Conservation (phyloP, 2,113 vertebrate species). For the Calidris pugnax region DNA sequence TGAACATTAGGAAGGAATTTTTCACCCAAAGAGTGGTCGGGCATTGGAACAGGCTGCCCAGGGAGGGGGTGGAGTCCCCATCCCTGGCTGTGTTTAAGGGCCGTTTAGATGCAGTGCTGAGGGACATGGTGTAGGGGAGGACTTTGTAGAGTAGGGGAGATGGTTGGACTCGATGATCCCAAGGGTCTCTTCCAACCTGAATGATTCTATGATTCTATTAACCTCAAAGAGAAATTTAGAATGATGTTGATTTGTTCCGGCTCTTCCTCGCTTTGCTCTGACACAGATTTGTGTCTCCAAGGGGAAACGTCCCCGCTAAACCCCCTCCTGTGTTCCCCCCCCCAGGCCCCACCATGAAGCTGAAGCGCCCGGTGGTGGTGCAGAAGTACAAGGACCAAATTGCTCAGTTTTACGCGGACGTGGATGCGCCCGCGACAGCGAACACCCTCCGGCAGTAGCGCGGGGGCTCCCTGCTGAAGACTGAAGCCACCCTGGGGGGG, state of each 20-base stretch:
- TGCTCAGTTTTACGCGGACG: conserved; percentile 80
- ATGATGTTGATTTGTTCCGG: accelerated
- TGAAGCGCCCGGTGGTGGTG: conserved; percentile 79
- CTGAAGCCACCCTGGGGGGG: background rate
- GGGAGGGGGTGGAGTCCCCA: too few species aligned
- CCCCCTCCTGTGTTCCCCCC: accelerated
- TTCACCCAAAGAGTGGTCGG: too few species aligned
- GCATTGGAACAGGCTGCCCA: too few species aligned
- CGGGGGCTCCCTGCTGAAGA: accelerated
- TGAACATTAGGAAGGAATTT: too few species aligned
- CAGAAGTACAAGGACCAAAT: conserved; percentile 87
- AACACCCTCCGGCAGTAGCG: conserved; percentile 52
- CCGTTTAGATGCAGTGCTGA: too few species aligned
- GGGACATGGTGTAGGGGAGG: too few species aligned
- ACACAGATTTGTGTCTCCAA: accelerated
- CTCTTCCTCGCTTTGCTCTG: background rate
- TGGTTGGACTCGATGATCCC: too few species aligned
- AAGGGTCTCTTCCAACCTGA: too few species aligned
- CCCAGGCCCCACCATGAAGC: conserved; percentile 89
- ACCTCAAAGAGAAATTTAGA: background rate
- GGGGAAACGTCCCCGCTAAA: accelerated
- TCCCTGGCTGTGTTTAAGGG: too few species aligned
- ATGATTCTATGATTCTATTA: too few species aligned
- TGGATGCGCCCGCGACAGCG: conserved; percentile 44
- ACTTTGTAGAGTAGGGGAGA: too few species aligned